Base-by-base conservation (phyloP, 2,797 vertebrate genomes). In the Darevskia nairensis region DNA sequence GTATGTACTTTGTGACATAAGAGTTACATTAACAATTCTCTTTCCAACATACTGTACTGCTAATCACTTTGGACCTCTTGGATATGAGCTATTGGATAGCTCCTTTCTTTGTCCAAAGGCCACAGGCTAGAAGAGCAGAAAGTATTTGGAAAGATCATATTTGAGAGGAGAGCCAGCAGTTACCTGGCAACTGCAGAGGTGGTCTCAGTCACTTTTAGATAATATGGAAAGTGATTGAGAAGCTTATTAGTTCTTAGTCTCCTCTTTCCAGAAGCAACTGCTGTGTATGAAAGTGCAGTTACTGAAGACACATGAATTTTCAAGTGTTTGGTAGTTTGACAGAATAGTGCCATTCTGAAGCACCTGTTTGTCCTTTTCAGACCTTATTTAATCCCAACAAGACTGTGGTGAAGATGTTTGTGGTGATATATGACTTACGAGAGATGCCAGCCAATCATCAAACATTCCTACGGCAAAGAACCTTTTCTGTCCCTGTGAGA, bases 321-420 rank as follows among this genome's bases (percentile, higher is more conserved):
- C 84, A 61, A 50, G 1, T 10, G 2, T 66, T 29, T n/a, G 61
- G 8, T n/a, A 11, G 6, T 3, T 80, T 29, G 82, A 3, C 90
- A 21, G 61, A 68, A n/a, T 44, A 32, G 4, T 72, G 27, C 71
- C 55, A 21, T 90, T 79, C 41, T 92, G 82, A 88, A 84, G 4
- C 29, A 35, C 75, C 27, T 75, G 0, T 88, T 86, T 9, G 89
- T 46, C 89, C 89, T 88, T 94, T 93, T 91, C 94, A 99, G 99
- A 99, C 99, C 98, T 99, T 99, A 99, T 99, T 99, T 96, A 99
- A 99, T 96, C 99, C 99, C 94, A 99, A 99, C 97, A 99, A 99
- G 97, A 99, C 99, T 84, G 99, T 99, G 97, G 99, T 99, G 95
- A 99, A 99, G 97, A 99, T 99, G 99, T 99, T 99, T 98, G 99